Evolutionary conservation across 1,140 invertebrate genomes (phyloP), one percentile per base, ranked within the genome.

Genomic region (Papilio glaucus): DNA sequence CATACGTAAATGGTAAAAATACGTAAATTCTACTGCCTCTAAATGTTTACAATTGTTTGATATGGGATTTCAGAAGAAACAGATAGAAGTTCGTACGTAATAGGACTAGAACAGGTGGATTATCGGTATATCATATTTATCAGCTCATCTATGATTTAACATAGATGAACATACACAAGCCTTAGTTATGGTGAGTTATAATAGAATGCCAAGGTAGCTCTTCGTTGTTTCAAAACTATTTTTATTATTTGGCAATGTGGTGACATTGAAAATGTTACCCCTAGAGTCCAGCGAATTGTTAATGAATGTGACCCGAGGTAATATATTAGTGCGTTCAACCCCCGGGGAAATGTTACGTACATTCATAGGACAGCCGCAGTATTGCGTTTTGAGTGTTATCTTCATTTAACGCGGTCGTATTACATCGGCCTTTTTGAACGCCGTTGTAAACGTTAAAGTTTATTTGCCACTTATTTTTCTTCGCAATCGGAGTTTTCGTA

Each of bases 391-490:
- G 12, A 33, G 29, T 61, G 29, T 65, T 65, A 39, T 65, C 29
- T 65, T 65, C 15, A 65, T 39, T 65, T 65, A 21, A 65, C 33
- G 37, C 62, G 18, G 13, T 61, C 60, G 60, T 61, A 21, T 65
- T 38, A 65, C 62, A 38, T 9, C 37, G 62, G 39, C 33, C 29
- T 37, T 63, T 63, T 63, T 39, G 63, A 77, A 77, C 60, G 42
- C 41, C 39, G 72, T 71, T 71, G 71, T 24, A 15, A 72, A 70
- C 68, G 71, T 84, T 75, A 80, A 81, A 82, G 65, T 83, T 85
- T 83, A 87, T 85, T 78, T 62, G 67, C 77, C 69, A 81, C 83
- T 85, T 85, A 85, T 85, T 83, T 81, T 84, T 81, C 77, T 85
- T 81, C 78, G 78, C 79, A 81, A 83, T 77, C 79, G 82, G 78